Evolutionary conservation across 2,113 vertebrate genomes (phyloP), one percentile per base, ranked within the genome.

Genomic region (Oreotrochilus melanogaster): DNA sequence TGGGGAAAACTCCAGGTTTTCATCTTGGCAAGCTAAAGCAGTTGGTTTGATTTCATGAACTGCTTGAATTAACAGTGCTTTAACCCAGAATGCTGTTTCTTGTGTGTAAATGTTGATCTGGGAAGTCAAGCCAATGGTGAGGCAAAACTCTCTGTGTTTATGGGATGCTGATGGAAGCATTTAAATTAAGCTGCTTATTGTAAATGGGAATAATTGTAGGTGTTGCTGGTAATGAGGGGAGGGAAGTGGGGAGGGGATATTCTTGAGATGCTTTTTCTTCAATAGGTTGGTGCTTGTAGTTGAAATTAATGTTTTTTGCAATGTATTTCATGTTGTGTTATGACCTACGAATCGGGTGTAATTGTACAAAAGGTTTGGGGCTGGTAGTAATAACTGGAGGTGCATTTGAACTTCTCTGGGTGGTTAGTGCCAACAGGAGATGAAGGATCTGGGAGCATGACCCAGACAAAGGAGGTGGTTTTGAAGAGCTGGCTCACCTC

Each of bases 21-120:
- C 45, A 39, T 43, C 92, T 81, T 35, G 78, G 73, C 27, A 9
- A 35, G 27, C 45, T 85, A 28, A 69, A 89, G 45, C 9, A 69
- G 75, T 47, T 28, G 0, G 6, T 84, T n/a, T 48, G 62, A 17
- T 57, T 82, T 62, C 1, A 1, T 47, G 88, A 75, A 61, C 45
- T 76, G 71, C 71, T 88, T 89, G 86, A 48, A 18, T 91, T 73
- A 84, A 86, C n/a, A 0, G 48, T 48, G 61, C 62, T 71, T 51
- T 83, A 80, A 85, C 72, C 61, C 56, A 2, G 22, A 25, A 25
- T 7, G 1, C 35, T 23, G 5, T 39, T 56, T 33, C 1, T 39
- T 1, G 5, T 45, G 31, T 35, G 43, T 54, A 0, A 48, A 2
- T 58, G 33, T 71, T 39, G 23, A 9, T 64, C 5, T 6, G 76